These are phyloP conservation scores for Papilio machaon DNA, from an alignment of 1,140 invertebrate genomes.

Conservation along the genomic window DNA sequence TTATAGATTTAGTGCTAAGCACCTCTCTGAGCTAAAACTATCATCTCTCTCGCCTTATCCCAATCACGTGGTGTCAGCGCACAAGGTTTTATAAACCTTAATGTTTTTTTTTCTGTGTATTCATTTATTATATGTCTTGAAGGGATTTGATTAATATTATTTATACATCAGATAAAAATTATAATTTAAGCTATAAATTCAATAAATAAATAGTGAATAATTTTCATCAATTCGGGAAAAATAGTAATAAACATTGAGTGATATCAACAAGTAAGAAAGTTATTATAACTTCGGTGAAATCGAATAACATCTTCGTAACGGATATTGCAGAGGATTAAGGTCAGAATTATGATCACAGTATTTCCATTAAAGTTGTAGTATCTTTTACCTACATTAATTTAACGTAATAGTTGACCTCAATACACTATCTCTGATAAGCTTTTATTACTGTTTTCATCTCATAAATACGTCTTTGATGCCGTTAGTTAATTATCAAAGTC, in stretches of 20 bases:
- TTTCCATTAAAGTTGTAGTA: neutral
- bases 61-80: too few species aligned
- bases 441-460: neutral
- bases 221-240: neutral
- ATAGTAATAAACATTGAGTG: too few species aligned
- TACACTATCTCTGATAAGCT: neutral
- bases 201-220: neutral
- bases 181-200: too few species aligned
- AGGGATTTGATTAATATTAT: too few species aligned
- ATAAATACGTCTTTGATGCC: neutral
- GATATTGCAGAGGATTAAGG: neutral
- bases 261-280: conserved; percentile 1
- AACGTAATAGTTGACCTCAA: neutral
- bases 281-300: conserved; percentile 6
- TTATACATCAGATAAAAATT: too few species aligned
- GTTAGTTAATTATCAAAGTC: too few species aligned
- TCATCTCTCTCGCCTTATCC: too few species aligned
- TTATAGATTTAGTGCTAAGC: too few species aligned
- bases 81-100: too few species aligned
- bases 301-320: neutral
- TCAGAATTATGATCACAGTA: neutral
- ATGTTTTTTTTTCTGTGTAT: too few species aligned
- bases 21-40: too few species aligned
- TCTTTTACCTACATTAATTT: neutral
- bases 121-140: too few species aligned